Evolutionary conservation across 2,113 vertebrate species (phyloP).

Genomic region (Toxotes jaculatrix): DNA sequence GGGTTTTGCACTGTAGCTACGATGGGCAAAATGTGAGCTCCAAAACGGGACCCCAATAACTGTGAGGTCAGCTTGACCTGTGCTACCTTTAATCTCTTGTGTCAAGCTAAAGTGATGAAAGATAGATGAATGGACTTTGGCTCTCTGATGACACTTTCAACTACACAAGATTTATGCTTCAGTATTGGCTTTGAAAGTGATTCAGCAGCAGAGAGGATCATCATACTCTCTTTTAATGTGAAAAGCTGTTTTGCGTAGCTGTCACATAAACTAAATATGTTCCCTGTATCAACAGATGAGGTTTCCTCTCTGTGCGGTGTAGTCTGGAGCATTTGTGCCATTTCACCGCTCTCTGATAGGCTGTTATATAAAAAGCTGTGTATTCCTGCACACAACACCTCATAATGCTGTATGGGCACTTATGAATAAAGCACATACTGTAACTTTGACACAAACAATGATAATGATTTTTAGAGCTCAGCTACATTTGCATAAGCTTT

Average conservation of each 20-base stretch:
- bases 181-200: conserved; percentile 16
- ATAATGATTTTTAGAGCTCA: conserved; percentile 57
- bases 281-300: conserved; percentile 34
- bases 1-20: background rate
- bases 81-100: background rate
- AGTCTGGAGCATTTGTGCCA: conserved; percentile 52
- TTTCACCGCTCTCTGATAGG: conserved; percentile 52
- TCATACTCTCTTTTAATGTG: conserved; percentile 17
- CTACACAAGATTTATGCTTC: conserved; percentile 11
- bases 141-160: background rate
- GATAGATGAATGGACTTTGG: background rate
- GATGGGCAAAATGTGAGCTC: background rate
- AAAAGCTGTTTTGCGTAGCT: conserved; percentile 29
- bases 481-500: conserved; percentile 65
- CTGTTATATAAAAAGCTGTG: conserved; percentile 49
- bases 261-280: conserved; percentile 27
- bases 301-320: conserved; percentile 6
- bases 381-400: conserved; percentile 28
- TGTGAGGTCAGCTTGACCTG: background rate
- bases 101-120: background rate
- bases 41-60: background rate
- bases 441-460: conserved; percentile 46
- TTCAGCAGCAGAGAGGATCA: background rate
- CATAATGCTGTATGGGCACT: conserved; percentile 44
- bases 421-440: conserved; percentile 45